These are phyloP conservation scores for Melanostoma mellinum DNA, from an alignment of 2,888 invertebrate species.

Conservation along the genomic window DNA sequence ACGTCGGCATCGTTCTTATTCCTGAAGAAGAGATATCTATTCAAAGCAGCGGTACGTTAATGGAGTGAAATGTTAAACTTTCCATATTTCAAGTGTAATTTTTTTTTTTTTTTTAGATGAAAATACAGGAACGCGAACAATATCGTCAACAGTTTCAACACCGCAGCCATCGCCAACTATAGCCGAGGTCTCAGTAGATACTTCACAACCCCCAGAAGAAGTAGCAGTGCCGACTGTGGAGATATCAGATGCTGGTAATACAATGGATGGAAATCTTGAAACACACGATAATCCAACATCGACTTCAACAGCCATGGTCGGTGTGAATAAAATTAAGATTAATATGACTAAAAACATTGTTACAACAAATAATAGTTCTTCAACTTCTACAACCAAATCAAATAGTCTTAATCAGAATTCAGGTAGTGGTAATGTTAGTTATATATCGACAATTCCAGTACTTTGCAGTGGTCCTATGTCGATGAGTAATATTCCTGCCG, in stretches of 20 bases:
- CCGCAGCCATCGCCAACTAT: conserved; percentile 75
- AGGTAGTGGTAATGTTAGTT: conserved; percentile 64
- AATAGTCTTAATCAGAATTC: conserved; percentile 72
- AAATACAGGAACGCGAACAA: conserved; percentile 78
- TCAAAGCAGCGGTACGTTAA: conserved; percentile 79
- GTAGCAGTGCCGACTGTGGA: conserved; percentile 74
- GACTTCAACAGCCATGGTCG: conserved; percentile 80
- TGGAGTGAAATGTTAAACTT: neutral
- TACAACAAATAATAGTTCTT: conserved; percentile 82
- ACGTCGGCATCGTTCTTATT: conserved; percentile 81
- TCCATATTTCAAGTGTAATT: neutral
- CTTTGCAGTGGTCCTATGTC: conserved; percentile 79
- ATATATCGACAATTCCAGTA: conserved; percentile 80
- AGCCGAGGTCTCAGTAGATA: conserved; percentile 82
- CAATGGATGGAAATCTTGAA: conserved; percentile 91
- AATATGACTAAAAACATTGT: conserved; percentile 89
- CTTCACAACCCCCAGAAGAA: conserved; percentile 74
- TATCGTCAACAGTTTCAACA: conserved; percentile 77
- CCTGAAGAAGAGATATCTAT: conserved; percentile 80
- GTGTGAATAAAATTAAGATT: conserved; percentile 88
- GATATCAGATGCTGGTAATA: conserved; percentile 76
- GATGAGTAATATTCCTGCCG: conserved; percentile 73
- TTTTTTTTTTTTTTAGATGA: conserved; percentile 75
- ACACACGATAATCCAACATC: conserved; percentile 83
- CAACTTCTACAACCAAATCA: conserved; percentile 68